Evolutionary conservation across 2,797 vertebrate species (phyloP), one percentile per base, ranked within the genome.

Genomic region (Helostoma temminkii): DNA sequence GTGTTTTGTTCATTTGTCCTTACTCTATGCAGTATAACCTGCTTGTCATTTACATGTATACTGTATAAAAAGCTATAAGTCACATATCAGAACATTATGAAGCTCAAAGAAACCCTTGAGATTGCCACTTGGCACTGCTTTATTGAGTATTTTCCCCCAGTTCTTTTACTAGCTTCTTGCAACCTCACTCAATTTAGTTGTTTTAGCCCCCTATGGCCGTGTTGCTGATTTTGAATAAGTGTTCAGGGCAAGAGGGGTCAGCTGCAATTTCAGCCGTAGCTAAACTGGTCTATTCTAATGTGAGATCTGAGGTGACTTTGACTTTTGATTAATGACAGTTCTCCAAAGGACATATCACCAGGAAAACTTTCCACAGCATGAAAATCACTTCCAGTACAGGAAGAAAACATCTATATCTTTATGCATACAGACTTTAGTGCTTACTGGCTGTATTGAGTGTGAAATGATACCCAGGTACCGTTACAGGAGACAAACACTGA

Each of bases 281-380:
- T 90, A 90, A 91, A 92, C 89, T 85, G 87, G 88, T 89, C 90
- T 88, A 86, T 91, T 91, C 89, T 92, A 90, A 92, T 91, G 90
- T 75, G 84, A 90, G 90, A 92, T 92, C 88, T 89, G 91, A 92
- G 91, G 92, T 93, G 92, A 93, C 92, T 93, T 93, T 92, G 92
- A 93, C 90, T 92, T 92, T 88, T 93, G 91, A 93, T 93, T 92
- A 93, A 93, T 90, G 92, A 91, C 89, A 88, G 84, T 89, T 90
- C 87, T 89, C 88, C 84, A 92, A 93, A 93, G 91, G 90, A 92
- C 89, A 81, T 80, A 85, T 91, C 81, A 82, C 83, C 79, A 63
- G 87, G 71, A 86, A 91, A 89, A 91, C 88, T 92, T 93, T 92
- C 75, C 82, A 65, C 81, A 25, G 81, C 84, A 77, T 69, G 52